Conservation (phyloP, 2,888 invertebrate genomes). For the Selenia dentaria region DNA sequence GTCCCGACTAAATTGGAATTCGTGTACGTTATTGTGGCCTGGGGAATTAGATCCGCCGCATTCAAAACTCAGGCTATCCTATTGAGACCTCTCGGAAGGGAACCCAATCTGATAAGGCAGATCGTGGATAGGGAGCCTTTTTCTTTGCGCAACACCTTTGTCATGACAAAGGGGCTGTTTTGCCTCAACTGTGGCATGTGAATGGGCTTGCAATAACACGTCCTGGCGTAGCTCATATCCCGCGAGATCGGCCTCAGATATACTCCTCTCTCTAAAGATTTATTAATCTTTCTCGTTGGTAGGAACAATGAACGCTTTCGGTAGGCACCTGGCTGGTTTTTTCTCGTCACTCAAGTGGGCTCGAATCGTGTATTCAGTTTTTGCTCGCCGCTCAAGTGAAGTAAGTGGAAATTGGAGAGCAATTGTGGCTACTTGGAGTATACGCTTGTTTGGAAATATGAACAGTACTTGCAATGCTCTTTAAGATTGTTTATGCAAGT, state of each 20-base stretch:
- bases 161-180: conserved; percentile 83
- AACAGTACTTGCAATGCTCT: conserved; percentile 26
- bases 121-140: conserved; percentile 82
- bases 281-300: conserved; percentile 79
- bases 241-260: conserved; percentile 82
- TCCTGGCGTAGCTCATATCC: conserved; percentile 76
- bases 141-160: conserved; percentile 84
- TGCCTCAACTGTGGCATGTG: conserved; percentile 81
- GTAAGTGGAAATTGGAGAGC: conserved; percentile 58
- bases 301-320: conserved; percentile 80
- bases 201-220: conserved; percentile 83
- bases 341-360: conserved; percentile 66
- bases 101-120: conserved; percentile 82
- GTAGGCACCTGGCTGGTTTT: conserved; percentile 82
- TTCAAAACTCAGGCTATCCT: conserved; percentile 78
- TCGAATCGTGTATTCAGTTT: conserved; percentile 67
- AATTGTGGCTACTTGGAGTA: conserved; percentile 49
- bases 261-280: conserved; percentile 79
- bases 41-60: conserved; percentile 80
- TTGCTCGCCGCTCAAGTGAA: conserved; percentile 59
- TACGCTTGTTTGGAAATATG: conserved; percentile 30
- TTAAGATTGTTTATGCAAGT: conserved; percentile 16
- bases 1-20: conserved; percentile 72
- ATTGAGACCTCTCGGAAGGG: conserved; percentile 83
- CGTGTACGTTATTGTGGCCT: conserved; percentile 71